phyloP scores from a whole-genome alignment of 2,888 invertebrate species.

The Spilosoma lubricipeda region DNA sequence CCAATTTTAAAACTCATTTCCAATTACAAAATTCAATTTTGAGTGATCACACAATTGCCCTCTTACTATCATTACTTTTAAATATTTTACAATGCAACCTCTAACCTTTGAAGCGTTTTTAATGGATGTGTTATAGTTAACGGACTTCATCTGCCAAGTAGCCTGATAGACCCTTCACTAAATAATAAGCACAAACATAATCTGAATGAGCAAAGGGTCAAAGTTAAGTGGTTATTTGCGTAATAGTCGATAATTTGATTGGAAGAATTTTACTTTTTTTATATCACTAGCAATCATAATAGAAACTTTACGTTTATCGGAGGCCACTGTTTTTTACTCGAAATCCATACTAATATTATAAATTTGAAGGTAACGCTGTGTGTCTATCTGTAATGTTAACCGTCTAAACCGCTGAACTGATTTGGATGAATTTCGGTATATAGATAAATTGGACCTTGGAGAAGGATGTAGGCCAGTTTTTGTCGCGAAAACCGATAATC shows the following conservation, averaged over 20 bases:
- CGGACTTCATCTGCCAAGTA: neutral
- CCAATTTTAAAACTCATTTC: neutral
- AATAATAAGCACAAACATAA: slow-evolving; percentile 9
- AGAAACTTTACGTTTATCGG: too few species aligned
- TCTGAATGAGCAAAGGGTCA: slow-evolving; percentile 1
- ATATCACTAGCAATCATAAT: neutral
- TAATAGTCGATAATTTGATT: neutral
- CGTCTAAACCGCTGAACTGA: too few species aligned
- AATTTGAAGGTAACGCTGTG: too few species aligned
- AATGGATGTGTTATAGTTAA: neutral
- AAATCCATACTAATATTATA: too few species aligned
- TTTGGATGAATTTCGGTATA: too few species aligned
- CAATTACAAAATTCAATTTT: neutral
- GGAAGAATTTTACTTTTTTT: neutral
- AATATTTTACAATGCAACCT: neutral
- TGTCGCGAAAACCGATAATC: too few species aligned
- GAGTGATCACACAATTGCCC: neutral
- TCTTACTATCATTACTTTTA: neutral
- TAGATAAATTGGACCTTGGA: too few species aligned
- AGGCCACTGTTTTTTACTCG: too few species aligned
- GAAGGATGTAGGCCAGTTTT: too few species aligned
- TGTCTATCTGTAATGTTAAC: too few species aligned
- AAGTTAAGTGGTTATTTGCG: slow-evolving; percentile 2
- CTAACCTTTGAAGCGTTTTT: neutral
- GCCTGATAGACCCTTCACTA: slow-evolving; percentile 13